Percentiles rank a stretch among this genome's conserved stretches.
Evolutionary conservation across 2,113 vertebrate species (phyloP).

Genomic region (Agapornis roseicollis): DNA sequence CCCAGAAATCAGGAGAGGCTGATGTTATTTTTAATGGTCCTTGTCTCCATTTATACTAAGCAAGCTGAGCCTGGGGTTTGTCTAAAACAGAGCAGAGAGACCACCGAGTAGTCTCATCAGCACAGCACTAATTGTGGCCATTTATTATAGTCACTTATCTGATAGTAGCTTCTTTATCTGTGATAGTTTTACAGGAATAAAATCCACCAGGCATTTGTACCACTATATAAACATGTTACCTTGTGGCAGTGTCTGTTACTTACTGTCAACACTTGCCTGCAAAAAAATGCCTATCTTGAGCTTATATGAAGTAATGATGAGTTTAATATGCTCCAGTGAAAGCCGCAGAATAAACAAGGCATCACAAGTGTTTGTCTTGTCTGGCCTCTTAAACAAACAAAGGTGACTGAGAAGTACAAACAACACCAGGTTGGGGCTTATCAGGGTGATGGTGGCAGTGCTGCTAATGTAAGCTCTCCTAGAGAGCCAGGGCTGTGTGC

Average conservation of each 20-base stretch:
- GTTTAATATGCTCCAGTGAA: constrained; percentile 86
- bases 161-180: constrained; percentile 86
- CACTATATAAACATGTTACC: constrained; percentile 78
- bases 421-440: constrained; percentile 44
- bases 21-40: constrained; percentile 49
- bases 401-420: constrained; percentile 75
- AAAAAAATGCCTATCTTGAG: constrained; percentile 65
- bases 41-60: constrained; percentile 42
- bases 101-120: constrained; percentile 85
- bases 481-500: neutral
- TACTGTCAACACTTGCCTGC: constrained; percentile 84
- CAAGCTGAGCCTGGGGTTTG: constrained; percentile 72
- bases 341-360: constrained; percentile 86
- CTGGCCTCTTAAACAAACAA: constrained; percentile 92
- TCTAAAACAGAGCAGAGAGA: constrained; percentile 73
- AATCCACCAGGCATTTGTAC: constrained; percentile 79
- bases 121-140: constrained; percentile 80
- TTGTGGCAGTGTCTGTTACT: constrained; percentile 79
- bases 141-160: constrained; percentile 91
- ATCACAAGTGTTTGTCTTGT: constrained; percentile 86
- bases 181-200: constrained; percentile 81
- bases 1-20: constrained; percentile 8
- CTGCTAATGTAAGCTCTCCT: neutral
- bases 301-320: constrained; percentile 83
- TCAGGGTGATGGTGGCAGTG: neutral